Evolutionary conservation across 2,888 invertebrate species (phyloP).

Genomic region (Spisula solida): DNA sequence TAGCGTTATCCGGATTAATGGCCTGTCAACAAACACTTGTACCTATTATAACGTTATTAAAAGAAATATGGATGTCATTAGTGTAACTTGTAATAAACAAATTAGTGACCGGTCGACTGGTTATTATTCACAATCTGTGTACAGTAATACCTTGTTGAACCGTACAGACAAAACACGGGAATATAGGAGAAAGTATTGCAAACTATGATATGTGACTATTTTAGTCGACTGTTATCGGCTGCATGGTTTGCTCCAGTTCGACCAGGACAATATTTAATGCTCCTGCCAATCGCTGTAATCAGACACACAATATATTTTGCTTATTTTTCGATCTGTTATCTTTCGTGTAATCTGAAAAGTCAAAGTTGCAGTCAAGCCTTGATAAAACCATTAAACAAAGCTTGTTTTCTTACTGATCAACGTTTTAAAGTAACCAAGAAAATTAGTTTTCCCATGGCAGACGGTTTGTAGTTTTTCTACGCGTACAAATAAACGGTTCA

Average conservation of each 20-base stretch:
- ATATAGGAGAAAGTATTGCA: too few species aligned
- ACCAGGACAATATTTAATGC: conserved; percentile 10
- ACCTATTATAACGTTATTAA: conserved; percentile 8
- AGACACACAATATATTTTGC: conserved; percentile 3
- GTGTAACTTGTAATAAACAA: neutral
- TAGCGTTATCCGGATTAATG: neutral
- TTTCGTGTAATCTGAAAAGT: neutral
- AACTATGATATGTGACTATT: too few species aligned
- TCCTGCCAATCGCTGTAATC: neutral
- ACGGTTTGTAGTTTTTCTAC: neutral
- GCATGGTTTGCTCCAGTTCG: neutral
- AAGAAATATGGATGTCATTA: neutral
- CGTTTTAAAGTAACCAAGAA: neutral
- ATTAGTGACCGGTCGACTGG: neutral
- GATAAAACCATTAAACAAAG: conserved; percentile 22
- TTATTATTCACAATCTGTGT: neutral
- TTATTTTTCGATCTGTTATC: conserved; percentile 28
- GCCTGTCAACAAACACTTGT: conserved; percentile 23
- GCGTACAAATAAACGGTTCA: conserved; percentile 6
- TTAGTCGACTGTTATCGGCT: neutral
- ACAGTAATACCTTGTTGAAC: neutral
- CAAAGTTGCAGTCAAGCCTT: conserved; percentile 5
- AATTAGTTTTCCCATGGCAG: neutral
- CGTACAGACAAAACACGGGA: neutral
- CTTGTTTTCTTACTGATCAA: conserved; percentile 9